A percentile compares a stretch with the other conserved stretches of the same genome.
Evolutionary conservation across 2,797 vertebrate species (phyloP).

Genomic region (Cirrhinus mrigala): DNA sequence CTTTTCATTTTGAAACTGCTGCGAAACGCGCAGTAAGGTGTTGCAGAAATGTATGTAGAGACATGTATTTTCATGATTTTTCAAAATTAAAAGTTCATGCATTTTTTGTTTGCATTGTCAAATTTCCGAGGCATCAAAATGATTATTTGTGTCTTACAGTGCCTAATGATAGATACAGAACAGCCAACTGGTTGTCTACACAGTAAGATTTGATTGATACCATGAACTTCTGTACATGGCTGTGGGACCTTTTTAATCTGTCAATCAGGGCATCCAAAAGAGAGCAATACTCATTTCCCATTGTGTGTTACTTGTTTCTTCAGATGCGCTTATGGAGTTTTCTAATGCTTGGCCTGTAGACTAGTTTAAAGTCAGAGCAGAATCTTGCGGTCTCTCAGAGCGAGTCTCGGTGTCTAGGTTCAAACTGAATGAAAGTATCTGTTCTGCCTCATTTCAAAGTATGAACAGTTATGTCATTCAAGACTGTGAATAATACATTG

Average conservation of each 20-base stretch:
- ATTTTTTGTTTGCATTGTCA: background rate
- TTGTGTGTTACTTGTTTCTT: slow-evolving; percentile 26
- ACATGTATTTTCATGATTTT: too few relatives aligned
- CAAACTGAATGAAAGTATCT: slow-evolving; percentile 23
- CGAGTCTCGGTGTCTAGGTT: slow-evolving; percentile 25
- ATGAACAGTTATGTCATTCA: slow-evolving; percentile 48
- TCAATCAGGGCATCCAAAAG: slow-evolving; percentile 13
- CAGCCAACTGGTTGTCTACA: background rate
- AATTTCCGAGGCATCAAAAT: slow-evolving; percentile 4
- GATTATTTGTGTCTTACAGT: slow-evolving; percentile 5
- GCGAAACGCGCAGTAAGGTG: too few relatives aligned
- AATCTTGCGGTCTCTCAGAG: slow-evolving; percentile 21
- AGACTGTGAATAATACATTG: slow-evolving; percentile 42
- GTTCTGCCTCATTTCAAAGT: slow-evolving; percentile 39
- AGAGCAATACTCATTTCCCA: slow-evolving; percentile 8
- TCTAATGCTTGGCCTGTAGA: slow-evolving; percentile 7
- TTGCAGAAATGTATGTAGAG: too few relatives aligned
- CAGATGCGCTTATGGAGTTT: slow-evolving; percentile 25
- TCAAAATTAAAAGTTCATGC: background rate
- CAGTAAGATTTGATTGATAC: background rate
- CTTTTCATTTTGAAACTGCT: too few relatives aligned
- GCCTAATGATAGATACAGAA: background rate
- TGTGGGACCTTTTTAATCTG: slow-evolving; percentile 22
- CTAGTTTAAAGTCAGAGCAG: slow-evolving; percentile 46
- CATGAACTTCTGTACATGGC: background rate